A percentile compares a stretch with the other conserved stretches of the same genome.
Evolutionary conservation across 2,888 invertebrate genomes (phyloP).

Genomic region (Hetaerina titia): DNA sequence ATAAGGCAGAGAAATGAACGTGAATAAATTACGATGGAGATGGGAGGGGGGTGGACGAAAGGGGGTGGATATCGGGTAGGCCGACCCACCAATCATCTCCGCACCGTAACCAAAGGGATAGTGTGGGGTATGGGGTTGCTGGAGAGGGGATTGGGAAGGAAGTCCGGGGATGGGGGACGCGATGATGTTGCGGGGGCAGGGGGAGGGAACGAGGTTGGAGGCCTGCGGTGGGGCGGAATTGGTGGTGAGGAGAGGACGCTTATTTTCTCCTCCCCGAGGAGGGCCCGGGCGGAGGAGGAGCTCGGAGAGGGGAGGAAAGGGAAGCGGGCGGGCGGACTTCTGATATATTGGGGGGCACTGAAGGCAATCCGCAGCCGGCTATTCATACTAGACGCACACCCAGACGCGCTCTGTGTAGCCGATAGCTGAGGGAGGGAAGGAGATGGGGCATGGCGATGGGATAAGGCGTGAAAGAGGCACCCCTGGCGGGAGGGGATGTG

Average conservation of each 20-base stretch:
- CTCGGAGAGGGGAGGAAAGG: background rate
- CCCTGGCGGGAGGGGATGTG: background rate
- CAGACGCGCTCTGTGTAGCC: conserved; percentile 25
- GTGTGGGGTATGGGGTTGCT: background rate
- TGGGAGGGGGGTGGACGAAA: background rate
- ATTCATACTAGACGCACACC: conserved; percentile 49
- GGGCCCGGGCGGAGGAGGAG: background rate
- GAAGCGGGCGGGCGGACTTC: background rate
- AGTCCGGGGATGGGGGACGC: background rate
- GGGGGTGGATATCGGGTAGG: conserved; percentile 23
- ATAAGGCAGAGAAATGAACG: conserved; percentile 42
- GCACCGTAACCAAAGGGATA: background rate
- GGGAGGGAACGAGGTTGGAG: background rate
- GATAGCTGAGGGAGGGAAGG: background rate
- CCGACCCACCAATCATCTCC: conserved; percentile 51
- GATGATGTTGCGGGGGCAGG: background rate
- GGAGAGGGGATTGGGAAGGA: background rate
- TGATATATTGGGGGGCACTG: conserved; percentile 45
- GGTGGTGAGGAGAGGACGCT: background rate
- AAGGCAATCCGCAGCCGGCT: conserved; percentile 15
- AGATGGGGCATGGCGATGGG: background rate
- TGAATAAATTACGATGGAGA: conserved; percentile 49
- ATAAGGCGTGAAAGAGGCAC: conserved; percentile 13
- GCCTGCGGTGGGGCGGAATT: background rate
- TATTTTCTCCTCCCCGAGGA: background rate